Evolutionary conservation across 2,113 vertebrate species (phyloP).

Genomic region (Tetrao urogallus): DNA sequence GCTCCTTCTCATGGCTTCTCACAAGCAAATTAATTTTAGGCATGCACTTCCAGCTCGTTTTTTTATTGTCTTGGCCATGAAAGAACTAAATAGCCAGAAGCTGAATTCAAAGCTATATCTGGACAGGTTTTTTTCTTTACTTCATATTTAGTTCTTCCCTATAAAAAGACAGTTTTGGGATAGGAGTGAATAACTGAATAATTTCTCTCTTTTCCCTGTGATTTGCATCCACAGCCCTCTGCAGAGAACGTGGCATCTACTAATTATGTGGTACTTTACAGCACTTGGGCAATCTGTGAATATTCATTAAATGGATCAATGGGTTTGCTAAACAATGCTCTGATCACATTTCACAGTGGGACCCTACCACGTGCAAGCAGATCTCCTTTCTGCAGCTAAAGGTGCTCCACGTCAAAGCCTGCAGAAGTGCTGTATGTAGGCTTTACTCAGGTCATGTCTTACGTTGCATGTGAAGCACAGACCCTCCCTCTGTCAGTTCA

Average conservation of each 20-base stretch:
- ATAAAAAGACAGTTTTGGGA: neutral
- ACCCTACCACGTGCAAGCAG: neutral
- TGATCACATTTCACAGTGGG: neutral
- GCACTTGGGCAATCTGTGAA: neutral
- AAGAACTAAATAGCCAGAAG: neutral
- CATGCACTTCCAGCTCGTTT: neutral
- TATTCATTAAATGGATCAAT: neutral
- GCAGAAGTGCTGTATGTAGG: neutral
- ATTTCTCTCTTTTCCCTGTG: neutral
- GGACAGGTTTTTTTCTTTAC: neutral
- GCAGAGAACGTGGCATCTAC: neutral
- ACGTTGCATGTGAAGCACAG: accelerated
- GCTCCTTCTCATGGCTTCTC: neutral
- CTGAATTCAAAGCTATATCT: neutral
- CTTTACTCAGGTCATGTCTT: neutral
- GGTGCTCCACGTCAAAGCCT: neutral
- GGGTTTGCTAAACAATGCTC: neutral
- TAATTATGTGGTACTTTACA: neutral
- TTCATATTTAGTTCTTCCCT: neutral
- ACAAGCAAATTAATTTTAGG: neutral
- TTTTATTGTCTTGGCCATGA: neutral
- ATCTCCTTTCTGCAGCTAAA: neutral
- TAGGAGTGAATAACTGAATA: neutral
- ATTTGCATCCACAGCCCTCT: neutral
- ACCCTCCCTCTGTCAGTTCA: neutral